phyloP scores from a whole-genome alignment of 2,113 vertebrate genomes.

The Albula goreensis region DNA sequence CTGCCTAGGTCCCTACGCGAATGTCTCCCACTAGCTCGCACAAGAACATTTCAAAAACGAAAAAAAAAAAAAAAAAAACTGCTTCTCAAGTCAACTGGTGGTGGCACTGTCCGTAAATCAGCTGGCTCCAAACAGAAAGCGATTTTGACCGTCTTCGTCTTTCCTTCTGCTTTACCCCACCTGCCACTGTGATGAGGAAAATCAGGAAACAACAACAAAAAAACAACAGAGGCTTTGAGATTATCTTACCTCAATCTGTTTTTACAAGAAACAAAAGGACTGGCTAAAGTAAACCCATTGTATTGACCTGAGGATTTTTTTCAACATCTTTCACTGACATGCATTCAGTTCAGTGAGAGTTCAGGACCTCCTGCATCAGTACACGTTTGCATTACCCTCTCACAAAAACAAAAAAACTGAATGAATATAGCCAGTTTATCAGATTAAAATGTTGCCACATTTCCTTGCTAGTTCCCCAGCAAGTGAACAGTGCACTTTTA shows the following conservation, averaged over 20 bases:
- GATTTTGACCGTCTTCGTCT: slow-evolving; percentile 15
- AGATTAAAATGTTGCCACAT: too few species aligned
- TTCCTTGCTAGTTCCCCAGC: too few species aligned
- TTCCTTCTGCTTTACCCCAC: slow-evolving; percentile 59
- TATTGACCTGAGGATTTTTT: too few species aligned
- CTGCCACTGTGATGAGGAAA: slow-evolving; percentile 65
- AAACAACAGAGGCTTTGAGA: not conserved
- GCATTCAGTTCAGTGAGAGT: too few species aligned
- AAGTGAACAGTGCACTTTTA: too few species aligned
- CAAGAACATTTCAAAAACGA: not conserved
- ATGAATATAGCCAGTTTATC: too few species aligned
- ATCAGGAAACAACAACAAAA: not conserved
- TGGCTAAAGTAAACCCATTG: too few species aligned
- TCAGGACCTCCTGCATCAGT: too few species aligned
- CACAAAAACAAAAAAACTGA: too few species aligned
- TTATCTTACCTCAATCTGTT: not conserved
- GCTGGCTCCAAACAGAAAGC: slow-evolving; percentile 26
- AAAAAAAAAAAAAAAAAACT: slow-evolving; percentile 12
- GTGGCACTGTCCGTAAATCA: slow-evolving; percentile 33
- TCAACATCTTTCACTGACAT: too few species aligned
- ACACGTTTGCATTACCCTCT: too few species aligned
- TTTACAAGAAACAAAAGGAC: not conserved
- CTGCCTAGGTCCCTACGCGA: slow-evolving; percentile 18
- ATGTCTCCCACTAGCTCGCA: slow-evolving; percentile 34
- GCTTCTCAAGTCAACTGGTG: slow-evolving; percentile 39